These are phyloP conservation scores for Syngnathus scovelli DNA, from an alignment of 2,113 vertebrate species.

Conservation along the genomic window DNA sequence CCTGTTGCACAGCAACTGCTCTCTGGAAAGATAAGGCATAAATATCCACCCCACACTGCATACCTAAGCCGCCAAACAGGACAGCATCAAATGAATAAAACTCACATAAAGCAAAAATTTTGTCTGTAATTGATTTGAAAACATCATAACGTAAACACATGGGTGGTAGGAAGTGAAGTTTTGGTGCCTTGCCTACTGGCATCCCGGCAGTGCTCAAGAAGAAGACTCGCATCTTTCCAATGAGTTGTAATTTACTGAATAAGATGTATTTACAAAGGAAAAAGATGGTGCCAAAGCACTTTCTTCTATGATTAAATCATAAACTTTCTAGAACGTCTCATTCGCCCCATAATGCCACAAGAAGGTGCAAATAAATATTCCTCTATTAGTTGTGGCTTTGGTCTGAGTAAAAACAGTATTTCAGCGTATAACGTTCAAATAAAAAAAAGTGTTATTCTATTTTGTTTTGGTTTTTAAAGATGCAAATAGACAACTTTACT, in stretches of 20 bases:
- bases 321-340: too few relatives aligned
- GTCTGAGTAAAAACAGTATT: too few relatives aligned
- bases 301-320: neutral
- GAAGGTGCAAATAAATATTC: too few relatives aligned
- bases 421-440: too few relatives aligned
- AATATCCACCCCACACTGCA: neutral
- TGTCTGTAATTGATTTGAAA: neutral
- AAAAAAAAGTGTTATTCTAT: too few relatives aligned
- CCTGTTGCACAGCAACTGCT: constrained; percentile 1
- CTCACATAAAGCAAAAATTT: neutral
- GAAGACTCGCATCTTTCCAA: neutral
- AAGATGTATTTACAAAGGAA: neutral
- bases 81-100: neutral
- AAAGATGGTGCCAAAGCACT: neutral
- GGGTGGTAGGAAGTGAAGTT: neutral
- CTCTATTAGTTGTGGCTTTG: too few relatives aligned
- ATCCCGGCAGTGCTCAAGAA: neutral
- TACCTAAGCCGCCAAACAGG: neutral
- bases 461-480: too few relatives aligned
- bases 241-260: neutral
- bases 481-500: too few relatives aligned
- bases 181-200: neutral
- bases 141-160: neutral
- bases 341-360: too few relatives aligned
- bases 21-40: neutral